Conservation (phyloP, 2,888 invertebrate species). For the Chirona hameri region DNA sequence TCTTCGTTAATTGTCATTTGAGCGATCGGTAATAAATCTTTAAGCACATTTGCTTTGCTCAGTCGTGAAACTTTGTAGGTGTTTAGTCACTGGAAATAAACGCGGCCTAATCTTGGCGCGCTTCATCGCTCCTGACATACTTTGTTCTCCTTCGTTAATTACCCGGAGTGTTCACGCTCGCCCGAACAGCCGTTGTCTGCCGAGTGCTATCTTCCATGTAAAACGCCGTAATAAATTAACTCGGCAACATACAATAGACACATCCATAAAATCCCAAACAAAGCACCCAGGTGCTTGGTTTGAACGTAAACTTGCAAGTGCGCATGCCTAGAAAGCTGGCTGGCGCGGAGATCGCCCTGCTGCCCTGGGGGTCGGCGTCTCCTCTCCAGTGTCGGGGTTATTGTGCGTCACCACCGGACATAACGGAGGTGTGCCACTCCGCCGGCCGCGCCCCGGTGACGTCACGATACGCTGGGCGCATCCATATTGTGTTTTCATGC, state of each 20-base stretch:
- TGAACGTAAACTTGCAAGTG: background rate
- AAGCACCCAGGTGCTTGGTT: background rate
- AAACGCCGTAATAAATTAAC: background rate
- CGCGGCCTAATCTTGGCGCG: too few species aligned
- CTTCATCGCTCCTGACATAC: too few species aligned
- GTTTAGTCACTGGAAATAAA: too few species aligned
- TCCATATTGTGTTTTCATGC: conserved; percentile 4
- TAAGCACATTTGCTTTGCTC: too few species aligned
- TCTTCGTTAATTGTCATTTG: too few species aligned
- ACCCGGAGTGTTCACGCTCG: too few species aligned
- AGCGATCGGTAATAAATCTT: too few species aligned
- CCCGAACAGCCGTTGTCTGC: too few species aligned
- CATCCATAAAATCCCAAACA: background rate
- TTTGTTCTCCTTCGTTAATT: too few species aligned
- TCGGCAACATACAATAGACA: background rate
- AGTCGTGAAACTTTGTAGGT: too few species aligned
- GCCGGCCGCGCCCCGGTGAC: background rate
- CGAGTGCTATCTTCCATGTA: too few species aligned
- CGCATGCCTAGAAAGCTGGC: background rate
- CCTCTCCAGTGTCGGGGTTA: background rate
- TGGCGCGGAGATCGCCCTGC: too few species aligned
- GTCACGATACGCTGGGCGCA: background rate
- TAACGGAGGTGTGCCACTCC: background rate
- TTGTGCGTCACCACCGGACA: background rate
- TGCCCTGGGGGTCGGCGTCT: background rate